Conservation (phyloP, 2,888 invertebrate species). For the Dichetophora obliterata region DNA sequence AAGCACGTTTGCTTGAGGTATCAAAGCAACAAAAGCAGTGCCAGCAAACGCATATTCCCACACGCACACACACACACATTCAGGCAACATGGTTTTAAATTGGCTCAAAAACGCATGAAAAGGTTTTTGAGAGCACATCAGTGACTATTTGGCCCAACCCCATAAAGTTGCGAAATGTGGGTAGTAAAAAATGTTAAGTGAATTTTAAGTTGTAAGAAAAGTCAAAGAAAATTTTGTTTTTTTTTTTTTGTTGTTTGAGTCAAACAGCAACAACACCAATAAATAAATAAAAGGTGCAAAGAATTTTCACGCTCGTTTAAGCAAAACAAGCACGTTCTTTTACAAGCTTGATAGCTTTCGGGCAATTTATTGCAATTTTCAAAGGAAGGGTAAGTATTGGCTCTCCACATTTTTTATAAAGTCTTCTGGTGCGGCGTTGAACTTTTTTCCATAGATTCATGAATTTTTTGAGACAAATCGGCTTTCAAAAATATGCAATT, state of each 20-base stretch:
- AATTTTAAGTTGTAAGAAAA: slow-evolving; percentile 21
- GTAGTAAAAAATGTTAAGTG: slow-evolving; percentile 26
- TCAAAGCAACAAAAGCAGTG: background rate
- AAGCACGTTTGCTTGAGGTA: slow-evolving; percentile 14
- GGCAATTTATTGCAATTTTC: too few species aligned
- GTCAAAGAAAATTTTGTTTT: slow-evolving; percentile 27
- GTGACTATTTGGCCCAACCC: background rate
- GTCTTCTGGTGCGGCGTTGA: too few species aligned
- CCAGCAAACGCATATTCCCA: background rate
- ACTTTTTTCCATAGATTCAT: too few species aligned
- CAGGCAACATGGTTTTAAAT: slow-evolving; percentile 17
- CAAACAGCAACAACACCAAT: background rate
- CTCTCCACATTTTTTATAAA: too few species aligned
- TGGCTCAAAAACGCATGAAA: slow-evolving; percentile 33
- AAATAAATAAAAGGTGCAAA: slow-evolving; percentile 26
- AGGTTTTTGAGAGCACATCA: background rate
- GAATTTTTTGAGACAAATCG: too few species aligned
- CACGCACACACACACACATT: slow-evolving; percentile 14
- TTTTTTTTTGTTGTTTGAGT: background rate
- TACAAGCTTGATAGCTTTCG: background rate
- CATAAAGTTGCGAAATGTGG: background rate
- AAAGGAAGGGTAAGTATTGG: too few species aligned
- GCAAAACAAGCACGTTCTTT: slow-evolving; percentile 16
- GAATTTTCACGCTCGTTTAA: slow-evolving; percentile 31
- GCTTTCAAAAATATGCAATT: too few species aligned